A percentile compares a stretch with the other conserved stretches of the same genome.
These are phyloP conservation scores for Noctua pronuba DNA, from an alignment of 2,888 invertebrate genomes.

Conservation along the genomic window DNA sequence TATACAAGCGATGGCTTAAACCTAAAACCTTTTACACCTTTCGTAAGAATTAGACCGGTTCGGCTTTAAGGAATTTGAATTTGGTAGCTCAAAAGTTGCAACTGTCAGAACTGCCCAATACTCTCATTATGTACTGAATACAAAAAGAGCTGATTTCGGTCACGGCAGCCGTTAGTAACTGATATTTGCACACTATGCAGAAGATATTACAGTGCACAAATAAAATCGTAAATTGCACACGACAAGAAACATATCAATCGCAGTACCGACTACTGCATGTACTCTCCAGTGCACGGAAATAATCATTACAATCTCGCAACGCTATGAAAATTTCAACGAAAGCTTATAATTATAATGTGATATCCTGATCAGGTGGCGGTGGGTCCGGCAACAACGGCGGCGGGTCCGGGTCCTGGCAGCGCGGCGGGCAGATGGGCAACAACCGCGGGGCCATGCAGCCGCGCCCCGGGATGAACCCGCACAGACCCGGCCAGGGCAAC, in stretches of 20 bases:
- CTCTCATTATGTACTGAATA: too few species aligned
- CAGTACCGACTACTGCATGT: neutral
- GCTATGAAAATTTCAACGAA: neutral
- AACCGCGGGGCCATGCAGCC: slow-evolving; percentile 27
- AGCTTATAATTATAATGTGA: neutral
- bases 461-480: slow-evolving; percentile 4
- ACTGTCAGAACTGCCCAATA: neutral
- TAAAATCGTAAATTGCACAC: neutral
- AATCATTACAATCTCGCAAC: neutral
- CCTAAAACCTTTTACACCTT: neutral
- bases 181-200: neutral
- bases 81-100: neutral
- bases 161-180: neutral
- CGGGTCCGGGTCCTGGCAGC: slow-evolving; percentile 80
- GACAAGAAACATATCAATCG: neutral
- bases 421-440: slow-evolving; percentile 71
- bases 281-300: neutral
- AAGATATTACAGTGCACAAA: neutral
- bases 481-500: neutral
- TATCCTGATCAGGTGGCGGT: slow-evolving; percentile 41
- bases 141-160: neutral
- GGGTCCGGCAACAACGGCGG: slow-evolving; percentile 64
- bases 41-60: neutral
- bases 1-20: neutral
- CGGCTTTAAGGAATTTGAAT: neutral